These are phyloP conservation scores for Varanus salvator DNA, from an alignment of 2,113 vertebrate species.

Conservation along the genomic window DNA sequence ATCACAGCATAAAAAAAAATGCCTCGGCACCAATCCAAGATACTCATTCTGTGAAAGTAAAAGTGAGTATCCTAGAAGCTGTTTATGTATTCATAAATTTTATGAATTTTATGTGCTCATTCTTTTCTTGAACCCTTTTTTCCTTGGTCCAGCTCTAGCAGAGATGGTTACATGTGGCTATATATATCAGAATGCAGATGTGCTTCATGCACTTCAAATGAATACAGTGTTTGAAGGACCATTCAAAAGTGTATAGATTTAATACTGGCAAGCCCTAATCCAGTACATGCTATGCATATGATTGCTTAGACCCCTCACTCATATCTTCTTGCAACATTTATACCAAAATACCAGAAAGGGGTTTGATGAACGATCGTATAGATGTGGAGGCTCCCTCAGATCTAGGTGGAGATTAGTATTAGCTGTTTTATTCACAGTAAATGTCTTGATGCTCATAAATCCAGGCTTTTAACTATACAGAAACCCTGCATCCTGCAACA, in stretches of 20 bases:
- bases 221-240: not conserved
- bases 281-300: too few species aligned
- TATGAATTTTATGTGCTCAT: not conserved
- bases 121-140: not conserved
- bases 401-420: not conserved
- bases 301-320: too few species aligned
- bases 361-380: not conserved
- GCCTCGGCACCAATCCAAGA: slow-evolving; percentile 21
- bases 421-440: not conserved
- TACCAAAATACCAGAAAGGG: not conserved
- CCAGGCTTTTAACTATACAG: not conserved
- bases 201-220: not conserved
- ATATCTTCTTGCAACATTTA: not conserved
- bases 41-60: slow-evolving; percentile 25
- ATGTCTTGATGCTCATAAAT: not conserved
- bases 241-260: not conserved
- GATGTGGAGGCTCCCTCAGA: not conserved
- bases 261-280: not conserved
- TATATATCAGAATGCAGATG: not conserved
- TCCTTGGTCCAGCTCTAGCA: not conserved
- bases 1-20: not conserved
- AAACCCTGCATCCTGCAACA: not conserved
- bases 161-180: not conserved
- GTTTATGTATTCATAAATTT: not conserved
- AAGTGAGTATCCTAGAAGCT: slow-evolving; percentile 12